Evolutionary conservation across 2,113 vertebrate genomes (phyloP), one percentile per base, ranked within the genome.

Genomic region (Silurus meridionalis): DNA sequence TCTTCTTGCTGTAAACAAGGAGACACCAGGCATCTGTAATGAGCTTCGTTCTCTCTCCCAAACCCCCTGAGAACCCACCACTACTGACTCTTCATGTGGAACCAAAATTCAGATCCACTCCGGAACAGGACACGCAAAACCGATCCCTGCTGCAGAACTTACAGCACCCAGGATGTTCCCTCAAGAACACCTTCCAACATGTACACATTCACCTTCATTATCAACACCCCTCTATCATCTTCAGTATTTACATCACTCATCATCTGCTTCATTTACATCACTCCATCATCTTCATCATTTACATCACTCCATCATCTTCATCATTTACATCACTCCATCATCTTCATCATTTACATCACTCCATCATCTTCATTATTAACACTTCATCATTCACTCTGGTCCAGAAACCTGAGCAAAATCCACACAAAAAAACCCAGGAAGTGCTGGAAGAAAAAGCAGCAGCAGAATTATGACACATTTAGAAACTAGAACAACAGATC

Each of bases 1-100:
- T 83, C 52, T 21, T 37, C 52, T 28, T 28, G 48, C 80, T 85
- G 83, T 85, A 89, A 89, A 89, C 88, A 87, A 64, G 78, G 15
- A 72, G 37, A 52, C 75, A 79, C n/a, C 23, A 28, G 67, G 61
- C 19, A 63, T n/a, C 80, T 60, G 71, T 85, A 79, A 89, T 63
- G 63, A 71, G 80, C 28, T 58, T 53, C 71, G 50, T 83, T 87
- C 67, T 75, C 55, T 58, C 66, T 37, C 58, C 69, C 55, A 66
- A 46, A 57, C 55, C 67, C 77, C 48, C 48, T 8, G 69, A n/a
- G 55, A 28, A 85, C 9, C 14, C 52, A 7, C 81, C 55, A 55
- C 37, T 57, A 67, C 81, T 21, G 64, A 57, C 13, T 9, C 53
- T 9, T 60, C 55, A 57, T 6, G 52, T 10, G 13, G 52, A 57